phyloP scores from a whole-genome alignment of 1,140 invertebrate genomes.

The Lepidurus packardi region DNA sequence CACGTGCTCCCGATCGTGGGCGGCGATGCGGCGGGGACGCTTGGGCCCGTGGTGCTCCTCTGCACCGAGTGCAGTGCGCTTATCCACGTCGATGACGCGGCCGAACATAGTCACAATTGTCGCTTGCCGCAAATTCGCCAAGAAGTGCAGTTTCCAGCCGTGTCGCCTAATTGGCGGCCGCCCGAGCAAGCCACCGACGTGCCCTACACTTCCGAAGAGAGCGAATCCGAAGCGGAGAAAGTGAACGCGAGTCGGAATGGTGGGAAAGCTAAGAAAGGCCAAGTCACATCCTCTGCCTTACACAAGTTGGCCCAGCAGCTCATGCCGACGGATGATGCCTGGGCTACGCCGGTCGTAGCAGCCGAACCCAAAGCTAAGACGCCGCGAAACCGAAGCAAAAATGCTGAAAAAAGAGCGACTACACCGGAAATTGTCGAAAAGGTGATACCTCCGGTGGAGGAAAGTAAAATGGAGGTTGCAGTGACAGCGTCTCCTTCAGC shows the following conservation, averaged over 20 bases:
- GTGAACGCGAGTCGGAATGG: background rate
- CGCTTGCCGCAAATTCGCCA: constrained; percentile 19
- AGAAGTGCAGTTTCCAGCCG: constrained; percentile 30
- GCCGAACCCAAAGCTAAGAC: background rate
- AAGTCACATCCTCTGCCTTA: background rate
- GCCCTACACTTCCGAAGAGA: background rate
- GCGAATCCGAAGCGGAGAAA: background rate
- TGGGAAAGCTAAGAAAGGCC: background rate
- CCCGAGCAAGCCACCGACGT: background rate
- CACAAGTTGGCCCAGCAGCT: background rate
- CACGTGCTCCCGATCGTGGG: background rate
- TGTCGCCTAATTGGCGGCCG: constrained; percentile 26
- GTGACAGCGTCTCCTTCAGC: background rate
- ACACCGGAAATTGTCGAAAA: background rate
- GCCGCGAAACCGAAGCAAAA: background rate
- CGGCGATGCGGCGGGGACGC: constrained; percentile 7
- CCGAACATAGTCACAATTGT: constrained; percentile 30
- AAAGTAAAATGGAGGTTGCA: background rate
- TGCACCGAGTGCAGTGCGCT: constrained; percentile 32
- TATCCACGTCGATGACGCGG: constrained; percentile 32
- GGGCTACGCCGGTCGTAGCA: background rate
- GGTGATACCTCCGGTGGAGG: background rate
- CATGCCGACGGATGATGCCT: background rate
- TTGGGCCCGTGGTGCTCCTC: constrained; percentile 27
- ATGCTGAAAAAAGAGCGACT: background rate